Evolutionary conservation across 2,113 vertebrate species (phyloP).

Genomic region (Mesocricetus auratus): DNA sequence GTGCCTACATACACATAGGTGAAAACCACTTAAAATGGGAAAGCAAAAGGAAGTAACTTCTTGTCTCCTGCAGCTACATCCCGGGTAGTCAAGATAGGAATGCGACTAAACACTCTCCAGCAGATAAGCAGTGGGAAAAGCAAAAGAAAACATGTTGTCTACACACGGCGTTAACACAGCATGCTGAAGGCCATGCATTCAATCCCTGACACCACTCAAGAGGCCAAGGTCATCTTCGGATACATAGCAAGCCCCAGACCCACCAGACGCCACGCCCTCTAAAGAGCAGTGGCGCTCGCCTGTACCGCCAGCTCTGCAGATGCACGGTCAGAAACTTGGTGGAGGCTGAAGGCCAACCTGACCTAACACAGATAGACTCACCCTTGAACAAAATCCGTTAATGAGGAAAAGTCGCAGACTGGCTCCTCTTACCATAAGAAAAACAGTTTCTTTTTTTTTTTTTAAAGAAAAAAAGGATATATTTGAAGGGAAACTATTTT

Average conservation of each 20-base stretch:
- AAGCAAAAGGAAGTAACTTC: neutral
- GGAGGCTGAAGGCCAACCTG: neutral
- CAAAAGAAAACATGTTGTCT: neutral
- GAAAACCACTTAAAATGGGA: neutral
- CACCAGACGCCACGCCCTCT: neutral
- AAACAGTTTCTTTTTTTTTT: neutral
- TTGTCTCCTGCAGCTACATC: neutral
- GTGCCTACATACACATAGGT: neutral
- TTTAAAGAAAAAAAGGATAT: too few species aligned
- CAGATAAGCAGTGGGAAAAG: neutral
- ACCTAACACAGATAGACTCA: too few species aligned
- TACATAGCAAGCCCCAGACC: neutral
- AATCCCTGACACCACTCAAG: neutral
- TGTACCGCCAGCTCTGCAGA: neutral
- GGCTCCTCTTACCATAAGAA: neutral
- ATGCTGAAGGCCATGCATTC: neutral
- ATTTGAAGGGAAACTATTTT: neutral
- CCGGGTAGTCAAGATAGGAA: neutral
- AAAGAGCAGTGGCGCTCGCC: neutral
- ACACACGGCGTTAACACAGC: neutral
- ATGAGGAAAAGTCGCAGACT: neutral
- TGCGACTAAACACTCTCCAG: neutral
- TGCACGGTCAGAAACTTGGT: neutral
- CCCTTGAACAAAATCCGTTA: neutral
- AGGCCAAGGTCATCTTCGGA: neutral